These are phyloP conservation scores for Norana najaformis DNA, from an alignment of 2,888 invertebrate genomes.

Conservation along the genomic window DNA sequence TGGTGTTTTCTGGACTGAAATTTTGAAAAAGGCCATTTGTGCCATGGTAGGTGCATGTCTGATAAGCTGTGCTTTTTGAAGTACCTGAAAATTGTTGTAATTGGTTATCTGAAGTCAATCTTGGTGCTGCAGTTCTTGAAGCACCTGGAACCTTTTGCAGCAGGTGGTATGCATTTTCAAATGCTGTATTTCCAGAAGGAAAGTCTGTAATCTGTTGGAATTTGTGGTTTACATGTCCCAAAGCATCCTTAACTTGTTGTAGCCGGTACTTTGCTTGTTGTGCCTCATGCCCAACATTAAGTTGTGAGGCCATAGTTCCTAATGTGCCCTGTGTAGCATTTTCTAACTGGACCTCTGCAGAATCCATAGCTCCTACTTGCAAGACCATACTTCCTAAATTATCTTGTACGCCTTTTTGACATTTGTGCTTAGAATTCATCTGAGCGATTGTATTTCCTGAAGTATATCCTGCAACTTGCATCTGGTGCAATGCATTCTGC, in stretches of 20 bases:
- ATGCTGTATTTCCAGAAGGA: neutral
- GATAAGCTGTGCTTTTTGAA: neutral
- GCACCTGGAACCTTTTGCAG: neutral
- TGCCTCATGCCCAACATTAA: neutral
- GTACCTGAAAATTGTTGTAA: neutral
- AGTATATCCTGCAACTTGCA: too few species aligned
- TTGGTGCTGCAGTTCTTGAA: neutral
- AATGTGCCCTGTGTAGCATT: neutral
- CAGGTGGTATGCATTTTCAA: neutral
- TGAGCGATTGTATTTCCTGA: too few species aligned
- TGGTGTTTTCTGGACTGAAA: neutral
- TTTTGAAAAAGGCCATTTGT: constrained; percentile 4
- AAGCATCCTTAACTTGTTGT: neutral
- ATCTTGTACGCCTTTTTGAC: neutral
- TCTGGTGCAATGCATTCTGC: too few species aligned
- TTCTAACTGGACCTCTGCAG: neutral
- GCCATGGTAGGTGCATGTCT: neutral
- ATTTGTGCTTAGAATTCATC: neutral
- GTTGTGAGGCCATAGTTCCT: neutral
- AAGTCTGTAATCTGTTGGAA: neutral
- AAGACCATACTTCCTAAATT: neutral
- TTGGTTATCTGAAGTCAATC: neutral
- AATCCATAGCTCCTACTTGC: too few species aligned
- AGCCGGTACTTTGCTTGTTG: neutral
- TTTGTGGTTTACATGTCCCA: neutral